Evolutionary conservation across 2,888 invertebrate genomes (phyloP), one percentile per base, ranked within the genome.

Genomic region (Steinernema carpocapsae): DNA sequence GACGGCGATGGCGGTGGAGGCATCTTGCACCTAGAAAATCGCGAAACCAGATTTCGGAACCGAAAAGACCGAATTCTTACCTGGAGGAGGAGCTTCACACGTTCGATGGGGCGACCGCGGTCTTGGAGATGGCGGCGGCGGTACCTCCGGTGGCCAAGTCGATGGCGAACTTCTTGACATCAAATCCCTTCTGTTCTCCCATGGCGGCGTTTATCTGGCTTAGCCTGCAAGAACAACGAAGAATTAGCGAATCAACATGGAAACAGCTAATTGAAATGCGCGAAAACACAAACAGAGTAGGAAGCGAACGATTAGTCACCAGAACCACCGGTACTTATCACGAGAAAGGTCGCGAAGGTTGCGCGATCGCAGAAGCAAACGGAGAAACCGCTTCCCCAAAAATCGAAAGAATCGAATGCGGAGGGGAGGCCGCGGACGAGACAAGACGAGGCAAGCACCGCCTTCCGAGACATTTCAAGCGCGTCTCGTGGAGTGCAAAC

Each of bases 31-130:
- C 85, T 86, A 73, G 42, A 72, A 70, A n/a, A 17, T n/a, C 48
- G 48, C n/a, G 17, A 17, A 48, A 48, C 4, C 17, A 48, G 17
- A 43, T 48, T 6, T 48, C 7, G 19, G 10, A 3, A 43, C 24
- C n/a, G n/a, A n/a, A n/a, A n/a, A n/a, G n/a, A n/a, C n/a, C n/a
- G n/a, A n/a, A n/a, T n/a, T n/a, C 19, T 45, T 72, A 95, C 95
- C 90, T 95, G 95, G 81, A 96, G 91, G 77, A 96, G 91, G 84
- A 96, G 90, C 89, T 96, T 96, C 73, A 95, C 95, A 88, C 95
- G 92, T 90, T 96, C 95, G 87, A 96, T 95, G 95, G 95, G 12
- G 95, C 95, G 77, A 95, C 94, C 43, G 93, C 92, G 46, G 95
- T 95, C 89, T 96, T 96, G 71, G 95, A 94, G 79, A 95, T 92